Evolutionary conservation across 53 echinoderm and acorn worm genomes (phyloP), one percentile per base, ranked within the genome.

Genomic region (Hippasteria phrygiana): DNA sequence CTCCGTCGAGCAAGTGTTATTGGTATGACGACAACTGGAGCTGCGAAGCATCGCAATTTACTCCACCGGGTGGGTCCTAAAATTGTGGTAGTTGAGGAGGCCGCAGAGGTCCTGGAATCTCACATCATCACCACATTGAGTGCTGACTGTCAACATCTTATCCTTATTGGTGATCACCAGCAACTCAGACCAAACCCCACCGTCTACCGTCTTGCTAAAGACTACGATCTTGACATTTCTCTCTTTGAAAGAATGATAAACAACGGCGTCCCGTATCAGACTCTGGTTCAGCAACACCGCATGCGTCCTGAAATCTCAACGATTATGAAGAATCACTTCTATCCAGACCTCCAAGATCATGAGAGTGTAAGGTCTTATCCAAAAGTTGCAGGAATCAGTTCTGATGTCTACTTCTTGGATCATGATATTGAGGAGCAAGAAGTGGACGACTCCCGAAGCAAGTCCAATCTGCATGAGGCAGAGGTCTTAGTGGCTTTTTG

Each of bases 241-340:
- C 87, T 93, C 40, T 96, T 96, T 69, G 90, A 88, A 54, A 92
- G 97, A 31, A 77, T 97, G 82, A 62, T 95, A 10, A 88, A 88
- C 17, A 91, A 94, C 7, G 88, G 92, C 22, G 87, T 95, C 41
- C 89, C 88, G 1, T 88, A 74, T 40, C 48, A 82, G 42, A 83
- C 69, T 18, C 82, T 97, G 10, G 75, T 62, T 18, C 78, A 80
- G 39, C 97, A 97, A 66, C 97, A 97, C 50, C 67, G 97, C 18
- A 97, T 97, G 97, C 73, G 94, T 71, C 97, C 97, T 31, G 93
- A 93, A 17, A 95, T 97, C 55, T 95, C 97, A 16, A 46, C 54
- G 5, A 73, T 97, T 27, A 87, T 97, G 85, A 96, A 91, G 48
- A 71, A 94, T 6, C 78, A 91, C 80, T 88, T 96, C 66, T 96